These are phyloP conservation scores for Barypeithes pellucidus DNA, from an alignment of 2,888 invertebrate genomes.

Conservation along the genomic window DNA sequence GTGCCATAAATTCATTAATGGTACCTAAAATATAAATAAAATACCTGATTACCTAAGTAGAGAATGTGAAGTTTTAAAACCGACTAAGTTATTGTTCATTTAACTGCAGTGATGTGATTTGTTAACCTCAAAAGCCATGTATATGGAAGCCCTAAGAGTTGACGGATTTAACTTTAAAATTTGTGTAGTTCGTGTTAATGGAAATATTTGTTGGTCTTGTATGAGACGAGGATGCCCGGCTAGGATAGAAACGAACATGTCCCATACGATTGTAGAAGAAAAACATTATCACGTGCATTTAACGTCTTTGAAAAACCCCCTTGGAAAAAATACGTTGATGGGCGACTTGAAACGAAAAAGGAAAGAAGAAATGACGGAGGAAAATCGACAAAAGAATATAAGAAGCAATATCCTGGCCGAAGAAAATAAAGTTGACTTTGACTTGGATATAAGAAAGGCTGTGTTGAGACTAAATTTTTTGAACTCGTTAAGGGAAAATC, in stretches of 20 bases:
- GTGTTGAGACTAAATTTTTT: slow-evolving; percentile 25
- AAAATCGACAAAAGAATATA: slow-evolving; percentile 10
- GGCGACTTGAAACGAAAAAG: slow-evolving; percentile 12
- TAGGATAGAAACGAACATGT: slow-evolving; percentile 12
- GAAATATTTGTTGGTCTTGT: slow-evolving; percentile 24
- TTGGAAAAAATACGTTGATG: neutral
- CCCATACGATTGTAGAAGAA: slow-evolving; percentile 3
- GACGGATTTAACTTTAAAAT: slow-evolving; percentile 22
- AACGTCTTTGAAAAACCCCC: neutral
- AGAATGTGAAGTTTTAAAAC: no score
- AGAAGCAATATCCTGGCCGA: slow-evolving; percentile 2
- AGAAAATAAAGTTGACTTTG: slow-evolving; percentile 17
- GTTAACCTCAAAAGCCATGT: neutral
- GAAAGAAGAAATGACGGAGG: slow-evolving; percentile 21
- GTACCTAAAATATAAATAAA: neutral
- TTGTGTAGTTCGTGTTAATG: slow-evolving; percentile 7
- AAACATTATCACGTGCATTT: slow-evolving; percentile 24
- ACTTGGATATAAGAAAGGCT: slow-evolving; percentile 17
- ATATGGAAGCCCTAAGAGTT: slow-evolving; percentile 20
- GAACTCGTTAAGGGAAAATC: neutral
- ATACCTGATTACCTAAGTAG: no score
- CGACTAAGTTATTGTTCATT: no score
- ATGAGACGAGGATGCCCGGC: slow-evolving; percentile 9
- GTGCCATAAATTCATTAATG: neutral
- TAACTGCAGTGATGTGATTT: neutral